These are phyloP conservation scores for Coenonympha arcania DNA, from an alignment of 2,888 invertebrate genomes.

Conservation along the genomic window DNA sequence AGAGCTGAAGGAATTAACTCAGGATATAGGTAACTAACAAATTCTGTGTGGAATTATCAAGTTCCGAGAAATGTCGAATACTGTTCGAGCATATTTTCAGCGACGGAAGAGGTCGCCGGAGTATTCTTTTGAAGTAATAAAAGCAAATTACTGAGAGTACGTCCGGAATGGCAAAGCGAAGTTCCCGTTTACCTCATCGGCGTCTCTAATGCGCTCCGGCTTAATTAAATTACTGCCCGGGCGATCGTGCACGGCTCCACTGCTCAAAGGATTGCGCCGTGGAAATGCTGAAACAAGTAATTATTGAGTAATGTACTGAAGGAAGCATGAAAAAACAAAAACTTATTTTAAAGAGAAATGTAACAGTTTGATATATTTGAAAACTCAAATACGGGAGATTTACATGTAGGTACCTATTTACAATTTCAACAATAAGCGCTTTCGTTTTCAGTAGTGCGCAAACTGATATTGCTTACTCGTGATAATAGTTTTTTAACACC, in stretches of 20 bases:
- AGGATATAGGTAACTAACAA: background rate
- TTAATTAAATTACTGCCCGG: slow-evolving; percentile 60
- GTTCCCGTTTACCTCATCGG: slow-evolving; percentile 46
- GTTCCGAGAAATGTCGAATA: slow-evolving; percentile 8
- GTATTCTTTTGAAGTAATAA: slow-evolving; percentile 25
- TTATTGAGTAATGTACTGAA: background rate
- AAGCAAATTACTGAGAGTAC: slow-evolving; percentile 31
- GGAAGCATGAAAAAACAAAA: background rate
- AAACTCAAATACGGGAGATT: too few species aligned
- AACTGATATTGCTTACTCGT: too few species aligned
- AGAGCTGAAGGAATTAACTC: background rate
- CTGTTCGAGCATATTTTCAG: slow-evolving; percentile 13
- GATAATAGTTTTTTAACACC: too few species aligned
- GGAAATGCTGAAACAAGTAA: slow-evolving; percentile 23
- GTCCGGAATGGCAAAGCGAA: slow-evolving; percentile 35
- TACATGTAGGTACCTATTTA: too few species aligned
- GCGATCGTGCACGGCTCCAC: slow-evolving; percentile 41
- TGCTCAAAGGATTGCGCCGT: slow-evolving; percentile 36
- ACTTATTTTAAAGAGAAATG: background rate
- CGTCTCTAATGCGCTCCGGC: slow-evolving; percentile 49
- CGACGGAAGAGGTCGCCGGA: slow-evolving; percentile 10
- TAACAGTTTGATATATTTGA: too few species aligned
- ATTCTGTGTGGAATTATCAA: background rate
- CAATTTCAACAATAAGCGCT: too few species aligned
- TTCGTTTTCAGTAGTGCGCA: too few species aligned